phyloP scores from a whole-genome alignment of 2,888 invertebrate species.

The Baccha elongata region DNA sequence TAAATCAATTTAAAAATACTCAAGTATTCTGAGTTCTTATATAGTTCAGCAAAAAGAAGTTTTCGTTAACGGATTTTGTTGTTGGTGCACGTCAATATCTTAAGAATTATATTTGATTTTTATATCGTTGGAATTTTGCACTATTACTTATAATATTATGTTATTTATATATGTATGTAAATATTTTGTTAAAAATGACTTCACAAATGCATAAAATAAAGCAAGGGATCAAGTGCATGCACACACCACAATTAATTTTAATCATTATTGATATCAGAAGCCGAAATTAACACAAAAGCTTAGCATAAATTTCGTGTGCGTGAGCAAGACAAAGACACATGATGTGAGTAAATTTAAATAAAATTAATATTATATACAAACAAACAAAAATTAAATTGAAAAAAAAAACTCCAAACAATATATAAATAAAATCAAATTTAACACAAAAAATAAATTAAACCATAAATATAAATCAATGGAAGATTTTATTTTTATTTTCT shows the following conservation, averaged over 20 bases:
- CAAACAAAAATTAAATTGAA: conserved; percentile 41
- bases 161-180: too few relatives aligned
- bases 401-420: conserved; percentile 57
- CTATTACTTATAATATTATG: too few relatives aligned
- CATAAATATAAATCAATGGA: conserved; percentile 75
- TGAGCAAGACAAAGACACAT: conserved; percentile 82
- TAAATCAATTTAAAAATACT: too few relatives aligned
- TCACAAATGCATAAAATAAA: conserved; percentile 34
- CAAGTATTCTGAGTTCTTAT: too few relatives aligned
- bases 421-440: conserved; percentile 41
- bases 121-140: too few relatives aligned
- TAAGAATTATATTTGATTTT: too few relatives aligned
- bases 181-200: too few relatives aligned
- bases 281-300: conserved; percentile 72
- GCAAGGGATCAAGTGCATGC: conserved; percentile 68
- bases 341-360: conserved; percentile 80
- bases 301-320: conserved; percentile 73
- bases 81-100: too few relatives aligned
- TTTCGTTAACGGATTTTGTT: too few relatives aligned
- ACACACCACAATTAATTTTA: conserved; percentile 69
- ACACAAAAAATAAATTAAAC: conserved; percentile 67
- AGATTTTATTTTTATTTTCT: conserved; percentile 33
- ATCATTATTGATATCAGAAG: conserved; percentile 59
- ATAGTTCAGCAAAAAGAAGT: too few relatives aligned
- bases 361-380: conserved; percentile 72